Evolutionary conservation across 2,888 invertebrate genomes (phyloP), one percentile per base, ranked within the genome.

Genomic region (Acleris laterana): DNA sequence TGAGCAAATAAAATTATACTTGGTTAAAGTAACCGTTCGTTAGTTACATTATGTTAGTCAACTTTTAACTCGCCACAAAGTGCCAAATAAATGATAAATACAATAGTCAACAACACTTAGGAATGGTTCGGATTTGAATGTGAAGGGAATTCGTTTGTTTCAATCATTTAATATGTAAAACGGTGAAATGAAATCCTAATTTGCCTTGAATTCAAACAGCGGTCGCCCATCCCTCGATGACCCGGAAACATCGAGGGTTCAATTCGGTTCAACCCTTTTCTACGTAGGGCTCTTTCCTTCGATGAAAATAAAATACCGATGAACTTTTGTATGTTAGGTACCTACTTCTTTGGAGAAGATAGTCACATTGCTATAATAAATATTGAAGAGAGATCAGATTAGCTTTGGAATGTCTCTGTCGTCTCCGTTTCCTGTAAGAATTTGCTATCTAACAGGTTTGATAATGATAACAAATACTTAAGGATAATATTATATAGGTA

Each of bases 121-220:
- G 69, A 73, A 32, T 58, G 72, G 80, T 80, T 85, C 83, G 84
- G 84, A 86, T 84, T 85, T 84, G 83, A 83, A 83, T 78, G 63
- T 62, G 57, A 66, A 66, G 19, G 16, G 9, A 50, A 50, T 50
- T 55, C 20, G 20, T 50, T 60, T 56, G 20, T 22, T 32, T 16
- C 50, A 56, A 50, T 17, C 22, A 25, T 7, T 48, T 50, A 17
- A 42, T 50, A 49, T 56, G 13, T 22, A 56, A 61, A 64, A 60
- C 19, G 59, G 19, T 49, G n/a, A 42, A 53, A 60, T 64, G n/a
- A 42, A 53, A 60, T 64, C 50, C 46, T 62, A 66, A 52, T 62
- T 57, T 38, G 32, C 56, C 61, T 61, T 56, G 61, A 57, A 66
- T 66, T 56, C 50, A 22, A n/a, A 46, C 56, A 56, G 56, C 57